phyloP scores from a whole-genome alignment of 2,888 invertebrate genomes.

The Heliconius sara region DNA sequence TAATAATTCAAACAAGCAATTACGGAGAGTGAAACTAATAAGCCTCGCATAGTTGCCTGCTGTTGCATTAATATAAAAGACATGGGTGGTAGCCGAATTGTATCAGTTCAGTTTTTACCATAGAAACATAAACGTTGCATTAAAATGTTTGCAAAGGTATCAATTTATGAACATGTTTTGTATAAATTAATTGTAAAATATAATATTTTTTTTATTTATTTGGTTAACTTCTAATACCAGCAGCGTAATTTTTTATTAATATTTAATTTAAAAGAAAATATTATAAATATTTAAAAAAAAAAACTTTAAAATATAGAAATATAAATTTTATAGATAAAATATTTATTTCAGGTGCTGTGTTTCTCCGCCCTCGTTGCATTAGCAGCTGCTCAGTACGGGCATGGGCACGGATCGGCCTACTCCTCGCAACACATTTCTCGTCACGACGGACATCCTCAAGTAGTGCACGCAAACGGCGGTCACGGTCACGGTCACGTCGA shows the following conservation, averaged over 20 bases:
- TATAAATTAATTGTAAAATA: too few species aligned
- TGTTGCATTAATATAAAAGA: slow-evolving; percentile 17
- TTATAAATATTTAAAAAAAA: too few species aligned
- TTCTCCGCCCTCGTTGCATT: slow-evolving; percentile 38
- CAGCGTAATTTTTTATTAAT: too few species aligned
- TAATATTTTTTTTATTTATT: not conserved
- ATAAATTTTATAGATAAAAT: too few species aligned
- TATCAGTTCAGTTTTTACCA: slow-evolving; percentile 4
- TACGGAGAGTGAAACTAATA: slow-evolving; percentile 14
- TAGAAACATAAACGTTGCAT: not conserved
- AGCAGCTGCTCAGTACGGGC: slow-evolving; percentile 26
- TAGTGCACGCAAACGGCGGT: slow-evolving; percentile 48
- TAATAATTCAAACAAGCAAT: slow-evolving; percentile 17
- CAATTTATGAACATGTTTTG: not conserved
- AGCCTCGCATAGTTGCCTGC: not conserved
- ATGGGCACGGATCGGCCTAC: slow-evolving; percentile 53
- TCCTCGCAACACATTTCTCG: slow-evolving; percentile 60
- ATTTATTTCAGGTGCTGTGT: slow-evolving; percentile 49
- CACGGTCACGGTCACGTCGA: slow-evolving; percentile 49
- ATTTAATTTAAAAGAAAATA: too few species aligned
- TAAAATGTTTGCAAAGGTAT: not conserved
- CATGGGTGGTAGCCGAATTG: not conserved
- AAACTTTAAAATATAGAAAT: too few species aligned
- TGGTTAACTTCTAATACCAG: not conserved
- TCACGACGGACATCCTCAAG: slow-evolving; percentile 59